These are phyloP conservation scores for Platysteira castanea DNA, from an alignment of 2,113 vertebrate genomes.

Conservation along the genomic window DNA sequence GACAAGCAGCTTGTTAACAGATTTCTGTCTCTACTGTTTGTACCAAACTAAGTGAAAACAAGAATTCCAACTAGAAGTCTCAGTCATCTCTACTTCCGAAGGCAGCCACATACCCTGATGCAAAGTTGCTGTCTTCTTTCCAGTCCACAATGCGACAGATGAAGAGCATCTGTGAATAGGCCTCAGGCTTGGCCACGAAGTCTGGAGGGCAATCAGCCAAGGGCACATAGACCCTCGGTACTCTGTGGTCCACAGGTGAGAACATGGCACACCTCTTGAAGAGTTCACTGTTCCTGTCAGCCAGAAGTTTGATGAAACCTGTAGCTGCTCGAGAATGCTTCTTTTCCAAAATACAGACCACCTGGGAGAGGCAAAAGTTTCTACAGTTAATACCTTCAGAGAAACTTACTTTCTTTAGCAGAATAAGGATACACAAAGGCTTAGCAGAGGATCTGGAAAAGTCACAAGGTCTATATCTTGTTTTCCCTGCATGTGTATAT, in stretches of 20 bases:
- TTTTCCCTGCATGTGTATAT: not conserved
- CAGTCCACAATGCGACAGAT: constrained; percentile 91
- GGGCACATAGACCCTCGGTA: constrained; percentile 87
- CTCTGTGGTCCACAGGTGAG: constrained; percentile 91
- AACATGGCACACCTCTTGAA: constrained; percentile 85
- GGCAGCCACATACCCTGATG: constrained; percentile 82
- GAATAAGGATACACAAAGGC: not conserved
- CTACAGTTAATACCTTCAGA: not conserved
- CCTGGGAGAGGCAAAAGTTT: constrained; percentile 71
- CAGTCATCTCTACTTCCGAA: not conserved
- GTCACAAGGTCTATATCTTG: not conserved
- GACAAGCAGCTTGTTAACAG: not conserved
- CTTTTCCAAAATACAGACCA: constrained; percentile 91
- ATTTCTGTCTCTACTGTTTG: not conserved
- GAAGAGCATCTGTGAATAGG: constrained; percentile 85
- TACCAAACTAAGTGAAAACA: not conserved
- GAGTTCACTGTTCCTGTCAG: constrained; percentile 84
- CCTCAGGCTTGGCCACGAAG: constrained; percentile 77
- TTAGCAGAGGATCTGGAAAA: not conserved
- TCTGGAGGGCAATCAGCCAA: constrained; percentile 86
- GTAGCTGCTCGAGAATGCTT: constrained; percentile 92
- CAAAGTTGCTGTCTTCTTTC: constrained; percentile 88
- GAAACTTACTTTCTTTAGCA: not conserved
- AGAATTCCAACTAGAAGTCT: not conserved
- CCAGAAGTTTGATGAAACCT: constrained; percentile 88